These are phyloP conservation scores for Scaptomyza cyrtandrae DNA, from an alignment of 2,888 invertebrate species.

Conservation along the genomic window DNA sequence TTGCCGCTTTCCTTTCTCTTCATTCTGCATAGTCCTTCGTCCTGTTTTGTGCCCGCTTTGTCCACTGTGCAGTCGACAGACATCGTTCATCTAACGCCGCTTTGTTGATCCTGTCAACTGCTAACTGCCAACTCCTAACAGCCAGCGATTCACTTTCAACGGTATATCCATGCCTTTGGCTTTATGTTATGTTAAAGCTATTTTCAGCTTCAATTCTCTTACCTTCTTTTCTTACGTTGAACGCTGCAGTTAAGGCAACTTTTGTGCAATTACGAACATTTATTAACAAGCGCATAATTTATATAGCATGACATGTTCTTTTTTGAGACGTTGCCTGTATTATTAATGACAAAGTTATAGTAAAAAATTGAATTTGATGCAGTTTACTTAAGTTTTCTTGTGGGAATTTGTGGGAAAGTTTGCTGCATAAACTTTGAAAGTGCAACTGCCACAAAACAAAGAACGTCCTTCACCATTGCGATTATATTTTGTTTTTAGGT, in stretches of 20 bases:
- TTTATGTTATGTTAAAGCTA: conserved; percentile 12
- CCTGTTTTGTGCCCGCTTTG: neutral
- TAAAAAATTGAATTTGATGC: conserved; percentile 62
- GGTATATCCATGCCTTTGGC: conserved; percentile 7
- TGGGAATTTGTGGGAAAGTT: conserved; percentile 47
- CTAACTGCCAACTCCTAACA: conserved; percentile 7
- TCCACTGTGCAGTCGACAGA: conserved; percentile 11
- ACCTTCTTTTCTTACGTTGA: conserved; percentile 1
- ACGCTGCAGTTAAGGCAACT: conserved; percentile 23
- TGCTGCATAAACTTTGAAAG: conserved; percentile 32
- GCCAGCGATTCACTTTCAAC: conserved; percentile 12
- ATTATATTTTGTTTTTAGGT: neutral
- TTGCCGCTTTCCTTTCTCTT: conserved; percentile 3
- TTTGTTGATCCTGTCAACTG: conserved; percentile 29
- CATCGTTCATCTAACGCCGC: conserved; percentile 23
- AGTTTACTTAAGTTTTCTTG: conserved; percentile 63
- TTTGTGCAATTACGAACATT: conserved; percentile 57
- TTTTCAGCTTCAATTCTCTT: conserved; percentile 10
- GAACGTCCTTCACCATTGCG: neutral
- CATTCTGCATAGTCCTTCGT: conserved; percentile 6
- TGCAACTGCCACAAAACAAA: conserved; percentile 2
- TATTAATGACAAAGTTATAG: conserved; percentile 46
- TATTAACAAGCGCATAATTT: conserved; percentile 63
- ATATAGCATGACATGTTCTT: conserved; percentile 42
- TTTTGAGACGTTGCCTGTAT: conserved; percentile 24